Evolutionary conservation across 2,888 invertebrate genomes (phyloP).

Genomic region (Seira ritae): DNA sequence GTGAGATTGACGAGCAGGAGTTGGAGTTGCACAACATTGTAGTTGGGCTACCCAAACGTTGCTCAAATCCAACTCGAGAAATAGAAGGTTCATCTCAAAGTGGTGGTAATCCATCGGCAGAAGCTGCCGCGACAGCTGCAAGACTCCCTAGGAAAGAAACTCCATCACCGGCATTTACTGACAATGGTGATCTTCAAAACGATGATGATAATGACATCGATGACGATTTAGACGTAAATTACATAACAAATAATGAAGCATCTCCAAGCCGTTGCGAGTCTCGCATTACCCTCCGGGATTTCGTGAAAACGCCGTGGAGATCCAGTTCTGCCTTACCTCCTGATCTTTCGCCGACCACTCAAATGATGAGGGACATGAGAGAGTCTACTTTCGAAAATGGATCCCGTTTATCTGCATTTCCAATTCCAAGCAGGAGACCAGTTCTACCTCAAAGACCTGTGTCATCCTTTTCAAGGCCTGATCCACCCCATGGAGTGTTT

Average conservation of each 20-base stretch:
- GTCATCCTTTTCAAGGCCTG: conserved; percentile 41
- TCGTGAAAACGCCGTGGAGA: conserved; percentile 68
- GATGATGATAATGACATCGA: conserved; percentile 44
- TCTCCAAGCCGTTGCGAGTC: conserved; percentile 40
- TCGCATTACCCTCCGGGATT: conserved; percentile 65
- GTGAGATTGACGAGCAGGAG: conserved; percentile 30
- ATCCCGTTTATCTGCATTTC: conserved; percentile 48
- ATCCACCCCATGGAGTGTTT: conserved; percentile 50
- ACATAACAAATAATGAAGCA: conserved; percentile 36
- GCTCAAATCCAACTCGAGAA: conserved; percentile 48
- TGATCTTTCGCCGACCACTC: background rate
- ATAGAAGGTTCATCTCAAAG: conserved; percentile 36
- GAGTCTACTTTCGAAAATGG: conserved; percentile 7
- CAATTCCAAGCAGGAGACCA: conserved; percentile 34
- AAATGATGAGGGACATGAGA: conserved; percentile 11
- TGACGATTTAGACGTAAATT: conserved; percentile 40
- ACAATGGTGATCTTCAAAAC: conserved; percentile 8
- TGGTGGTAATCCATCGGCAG: conserved; percentile 14
- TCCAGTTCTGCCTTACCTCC: conserved; percentile 46
- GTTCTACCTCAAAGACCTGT: conserved; percentile 37
- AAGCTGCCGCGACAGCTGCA: background rate
- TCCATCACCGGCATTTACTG: background rate
- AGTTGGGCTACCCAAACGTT: conserved; percentile 40
- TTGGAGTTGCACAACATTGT: conserved; percentile 49
- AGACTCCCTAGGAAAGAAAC: background rate